phyloP scores from a whole-genome alignment of 1,140 invertebrate genomes.

The Macrocentrus cingulum region DNA sequence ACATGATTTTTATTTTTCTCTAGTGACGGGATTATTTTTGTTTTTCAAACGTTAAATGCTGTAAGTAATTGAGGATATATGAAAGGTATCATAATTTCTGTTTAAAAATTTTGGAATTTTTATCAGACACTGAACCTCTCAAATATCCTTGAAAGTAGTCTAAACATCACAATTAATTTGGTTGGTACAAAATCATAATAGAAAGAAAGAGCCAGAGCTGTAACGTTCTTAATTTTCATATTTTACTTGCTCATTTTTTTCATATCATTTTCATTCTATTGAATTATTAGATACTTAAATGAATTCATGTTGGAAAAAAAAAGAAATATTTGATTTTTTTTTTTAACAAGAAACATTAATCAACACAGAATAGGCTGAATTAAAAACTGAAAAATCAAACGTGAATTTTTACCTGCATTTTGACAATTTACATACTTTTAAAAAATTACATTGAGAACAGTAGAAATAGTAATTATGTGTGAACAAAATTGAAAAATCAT shows the following conservation, averaged over 20 bases:
- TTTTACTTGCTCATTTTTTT: too few species aligned
- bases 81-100: not conserved
- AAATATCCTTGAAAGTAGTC: too few species aligned
- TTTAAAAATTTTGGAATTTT: too few species aligned
- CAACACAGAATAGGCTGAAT: constrained; percentile 39
- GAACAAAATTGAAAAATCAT: too few species aligned
- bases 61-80: not conserved
- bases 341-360: too few species aligned
- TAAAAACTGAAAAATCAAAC: constrained; percentile 46
- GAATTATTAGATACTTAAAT: too few species aligned
- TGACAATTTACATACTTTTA: constrained; percentile 40
- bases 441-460: constrained; percentile 36
- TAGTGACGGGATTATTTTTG: constrained; percentile 7
- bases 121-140: too few species aligned
- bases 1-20: constrained; percentile 26
- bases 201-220: too few species aligned
- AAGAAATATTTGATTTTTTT: too few species aligned
- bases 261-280: too few species aligned
- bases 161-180: not conserved
- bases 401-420: constrained; percentile 38
- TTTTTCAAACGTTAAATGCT: constrained; percentile 8
- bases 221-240: too few species aligned
- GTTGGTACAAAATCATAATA: not conserved
- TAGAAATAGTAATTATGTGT: constrained; percentile 34
- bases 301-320: too few species aligned